Percentiles rank a stretch among this genome's conserved stretches.
Conservation (phyloP, 1,140 invertebrate species). For the Medauroidea extradentata region DNA sequence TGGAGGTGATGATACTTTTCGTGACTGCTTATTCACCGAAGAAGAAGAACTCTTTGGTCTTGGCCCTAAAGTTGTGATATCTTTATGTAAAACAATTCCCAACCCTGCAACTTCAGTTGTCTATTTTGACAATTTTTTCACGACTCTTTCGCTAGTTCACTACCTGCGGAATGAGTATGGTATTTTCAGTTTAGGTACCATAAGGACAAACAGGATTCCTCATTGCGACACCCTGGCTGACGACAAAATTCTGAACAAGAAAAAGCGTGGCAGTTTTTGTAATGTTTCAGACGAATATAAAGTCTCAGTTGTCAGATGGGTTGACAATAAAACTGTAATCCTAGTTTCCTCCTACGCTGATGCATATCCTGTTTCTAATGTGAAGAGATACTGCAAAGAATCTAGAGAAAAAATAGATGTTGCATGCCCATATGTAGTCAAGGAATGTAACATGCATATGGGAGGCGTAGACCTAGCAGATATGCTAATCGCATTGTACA, state of each 20-base stretch:
- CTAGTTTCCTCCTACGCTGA: slow-evolving; percentile 40
- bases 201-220: background rate
- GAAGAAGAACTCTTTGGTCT: background rate
- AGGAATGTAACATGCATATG: slow-evolving; percentile 39
- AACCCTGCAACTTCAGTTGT: background rate
- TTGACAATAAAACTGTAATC: slow-evolving; percentile 43
- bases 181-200: slow-evolving; percentile 1
- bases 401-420: slow-evolving; percentile 33
- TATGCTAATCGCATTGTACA: slow-evolving; percentile 42
- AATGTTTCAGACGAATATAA: slow-evolving; percentile 19
- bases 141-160: background rate
- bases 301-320: slow-evolving; percentile 37
- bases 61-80: background rate
- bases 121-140: slow-evolving; percentile 5
- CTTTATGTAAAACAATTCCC: background rate
- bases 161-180: background rate
- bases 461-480: slow-evolving; percentile 42
- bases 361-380: slow-evolving; percentile 30
- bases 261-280: slow-evolving; percentile 33
- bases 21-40: background rate
- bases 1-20: slow-evolving; percentile 8
- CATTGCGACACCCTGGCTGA: slow-evolving; percentile 13
- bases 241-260: slow-evolving; percentile 38
- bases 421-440: slow-evolving; percentile 38
- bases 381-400: slow-evolving; percentile 31